These are phyloP conservation scores for Isurus oxyrinchus DNA, from an alignment of 2,113 vertebrate species.

Conservation along the genomic window DNA sequence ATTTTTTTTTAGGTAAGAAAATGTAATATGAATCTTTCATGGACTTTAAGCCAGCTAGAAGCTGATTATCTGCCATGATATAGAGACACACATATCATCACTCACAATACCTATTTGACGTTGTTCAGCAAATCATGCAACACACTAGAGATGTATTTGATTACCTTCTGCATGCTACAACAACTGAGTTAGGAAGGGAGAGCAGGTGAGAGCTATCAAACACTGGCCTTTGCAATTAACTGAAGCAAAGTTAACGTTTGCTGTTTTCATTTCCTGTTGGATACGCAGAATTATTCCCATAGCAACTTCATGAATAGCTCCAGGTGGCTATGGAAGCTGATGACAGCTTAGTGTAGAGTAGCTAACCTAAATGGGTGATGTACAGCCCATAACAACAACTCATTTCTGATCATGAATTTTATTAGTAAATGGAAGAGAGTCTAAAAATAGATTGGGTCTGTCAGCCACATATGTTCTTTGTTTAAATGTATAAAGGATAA, in stretches of 20 bases:
- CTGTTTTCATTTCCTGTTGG: neutral
- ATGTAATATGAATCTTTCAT: neutral
- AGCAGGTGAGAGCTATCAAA: neutral
- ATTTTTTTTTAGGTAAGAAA: neutral
- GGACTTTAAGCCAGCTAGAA: neutral
- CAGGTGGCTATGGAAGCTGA: neutral
- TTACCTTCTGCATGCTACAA: neutral
- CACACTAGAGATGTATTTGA: neutral
- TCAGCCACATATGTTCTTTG: neutral
- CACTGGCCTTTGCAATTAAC: neutral
- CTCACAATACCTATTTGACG: neutral
- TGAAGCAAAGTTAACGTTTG: neutral
- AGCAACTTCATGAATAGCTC: conserved; percentile 16
- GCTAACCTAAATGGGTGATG: neutral
- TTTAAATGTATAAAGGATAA: neutral
- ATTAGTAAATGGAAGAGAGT: neutral
- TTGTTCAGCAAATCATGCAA: neutral
- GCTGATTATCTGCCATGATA: neutral
- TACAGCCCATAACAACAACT: neutral
- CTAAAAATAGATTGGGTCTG: neutral
- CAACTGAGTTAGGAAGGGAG: neutral
- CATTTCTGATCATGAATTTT: neutral
- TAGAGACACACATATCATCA: neutral
- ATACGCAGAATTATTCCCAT: neutral
- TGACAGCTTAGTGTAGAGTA: neutral